Conservation (phyloP, 2,797 vertebrate genomes). For the Sternarchorhynchus goeldii region DNA sequence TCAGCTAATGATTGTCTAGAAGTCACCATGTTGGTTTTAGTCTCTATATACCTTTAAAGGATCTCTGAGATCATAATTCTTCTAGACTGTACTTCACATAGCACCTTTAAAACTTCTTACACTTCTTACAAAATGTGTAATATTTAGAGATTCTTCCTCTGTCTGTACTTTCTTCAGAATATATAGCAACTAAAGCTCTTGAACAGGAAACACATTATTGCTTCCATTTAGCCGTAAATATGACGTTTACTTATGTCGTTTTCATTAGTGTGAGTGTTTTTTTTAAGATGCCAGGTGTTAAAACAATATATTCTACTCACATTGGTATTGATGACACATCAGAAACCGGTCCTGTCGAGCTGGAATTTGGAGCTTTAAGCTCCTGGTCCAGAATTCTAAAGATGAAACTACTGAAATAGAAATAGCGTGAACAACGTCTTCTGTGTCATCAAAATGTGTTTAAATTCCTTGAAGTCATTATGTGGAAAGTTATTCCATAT, state of each 20-base stretch:
- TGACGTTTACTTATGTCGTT: neutral
- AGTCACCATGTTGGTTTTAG: neutral
- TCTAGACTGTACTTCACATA: neutral
- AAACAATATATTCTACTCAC: neutral
- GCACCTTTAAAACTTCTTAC: neutral
- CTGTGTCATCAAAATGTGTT: no score
- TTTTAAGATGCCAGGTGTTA: neutral
- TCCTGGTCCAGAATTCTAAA: no score
- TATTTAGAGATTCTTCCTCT: neutral
- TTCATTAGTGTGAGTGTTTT: neutral
- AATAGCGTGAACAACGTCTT: no score
- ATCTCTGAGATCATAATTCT: no score
- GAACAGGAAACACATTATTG: neutral
- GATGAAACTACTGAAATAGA: no score
- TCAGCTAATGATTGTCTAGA: neutral
- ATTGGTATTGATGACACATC: neutral
- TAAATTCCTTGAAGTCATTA: no score
- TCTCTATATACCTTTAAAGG: no score
- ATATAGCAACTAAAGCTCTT: constrained; percentile 26
- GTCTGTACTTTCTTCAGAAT: neutral
- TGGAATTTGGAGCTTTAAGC: no score
- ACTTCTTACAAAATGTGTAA: no score
- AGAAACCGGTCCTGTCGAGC: neutral
- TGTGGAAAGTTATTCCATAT: no score
- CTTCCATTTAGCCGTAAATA: constrained; percentile 27